Base-by-base conservation (phyloP, 2,888 invertebrate species). In the Apeira syringaria region DNA sequence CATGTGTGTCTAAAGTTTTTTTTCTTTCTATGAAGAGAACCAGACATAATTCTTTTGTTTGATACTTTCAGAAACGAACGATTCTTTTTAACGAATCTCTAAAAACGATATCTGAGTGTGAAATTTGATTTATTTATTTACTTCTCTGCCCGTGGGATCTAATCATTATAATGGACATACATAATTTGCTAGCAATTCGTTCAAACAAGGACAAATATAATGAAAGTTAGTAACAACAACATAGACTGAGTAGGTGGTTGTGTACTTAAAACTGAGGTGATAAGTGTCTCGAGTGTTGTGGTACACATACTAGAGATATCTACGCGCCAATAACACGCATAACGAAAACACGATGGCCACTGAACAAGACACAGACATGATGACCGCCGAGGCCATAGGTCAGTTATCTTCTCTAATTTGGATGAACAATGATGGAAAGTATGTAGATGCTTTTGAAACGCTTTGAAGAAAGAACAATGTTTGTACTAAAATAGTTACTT, bases 381-480 rank as follows among this genome's bases (percentile, higher is more conserved):
- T 87, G 80, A 76, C 75, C 47, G 61, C 70, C 56, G 87, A 86
- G 61, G 86, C 85, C 44, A 77, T 88, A 87, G 88, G 88, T 88
- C 80, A 85, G 87, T 87, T 69, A 43, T 50, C 26, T 11, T 15
- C 24, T 7, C 13, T 28, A 17, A 27, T 31, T 46, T 51, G 39
- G 56, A 56, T 50, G 54, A 55, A 61, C 59, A 61, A 57, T 62
- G 56, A 63, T 56, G 18, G 15, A 41, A 40, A 22, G 42, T 33
- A 10, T 44, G 37, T 28, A 37, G 12, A 3, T 15, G 37, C 44
- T 44, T n/a, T 45, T 30, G 8, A 24, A 31, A 17, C 15, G 39
- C 45, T 36, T 46, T 5, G 17, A 17, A 35, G 35, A 34, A 38
- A 26, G 34, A 11, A 35, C 34, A 35, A 31, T 42, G 39, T 48